Evolutionary conservation across 2,888 invertebrate species (phyloP).

Genomic region (Ametastegia equiseti): DNA sequence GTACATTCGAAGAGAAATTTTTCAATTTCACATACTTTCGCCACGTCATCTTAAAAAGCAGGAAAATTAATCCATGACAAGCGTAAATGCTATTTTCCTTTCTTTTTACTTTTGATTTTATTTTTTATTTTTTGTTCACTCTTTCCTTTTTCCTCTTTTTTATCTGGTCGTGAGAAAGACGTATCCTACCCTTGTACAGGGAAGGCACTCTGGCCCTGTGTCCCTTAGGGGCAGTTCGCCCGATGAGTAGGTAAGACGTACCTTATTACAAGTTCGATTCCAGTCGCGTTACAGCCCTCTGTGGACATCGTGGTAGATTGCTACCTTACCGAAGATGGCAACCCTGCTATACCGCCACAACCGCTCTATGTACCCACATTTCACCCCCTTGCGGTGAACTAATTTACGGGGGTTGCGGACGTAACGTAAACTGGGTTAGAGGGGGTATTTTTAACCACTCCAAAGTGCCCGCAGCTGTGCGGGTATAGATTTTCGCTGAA

Average conservation of each 20-base stretch:
- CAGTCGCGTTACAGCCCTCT: conserved; percentile 68
- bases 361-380: conserved; percentile 26
- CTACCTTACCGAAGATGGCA: conserved; percentile 50
- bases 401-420: conserved; percentile 57
- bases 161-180: background rate
- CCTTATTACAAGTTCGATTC: conserved; percentile 74
- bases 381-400: conserved; percentile 58
- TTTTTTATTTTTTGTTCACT: background rate
- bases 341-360: conserved; percentile 44
- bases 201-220: background rate
- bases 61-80: background rate
- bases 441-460: conserved; percentile 26
- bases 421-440: conserved; percentile 57
- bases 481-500: background rate
- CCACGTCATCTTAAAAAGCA: background rate
- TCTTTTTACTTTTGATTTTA: background rate
- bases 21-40: too few species aligned
- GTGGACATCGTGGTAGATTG: conserved; percentile 65
- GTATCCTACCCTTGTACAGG: background rate
- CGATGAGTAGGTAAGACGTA: conserved; percentile 63
- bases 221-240: conserved; percentile 65
- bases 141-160: background rate
- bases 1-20: too few species aligned
- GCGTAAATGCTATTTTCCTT: background rate
- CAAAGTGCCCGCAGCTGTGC: background rate